Conservation (phyloP, 2,113 vertebrate genomes). For the Prunella fulvescens region DNA sequence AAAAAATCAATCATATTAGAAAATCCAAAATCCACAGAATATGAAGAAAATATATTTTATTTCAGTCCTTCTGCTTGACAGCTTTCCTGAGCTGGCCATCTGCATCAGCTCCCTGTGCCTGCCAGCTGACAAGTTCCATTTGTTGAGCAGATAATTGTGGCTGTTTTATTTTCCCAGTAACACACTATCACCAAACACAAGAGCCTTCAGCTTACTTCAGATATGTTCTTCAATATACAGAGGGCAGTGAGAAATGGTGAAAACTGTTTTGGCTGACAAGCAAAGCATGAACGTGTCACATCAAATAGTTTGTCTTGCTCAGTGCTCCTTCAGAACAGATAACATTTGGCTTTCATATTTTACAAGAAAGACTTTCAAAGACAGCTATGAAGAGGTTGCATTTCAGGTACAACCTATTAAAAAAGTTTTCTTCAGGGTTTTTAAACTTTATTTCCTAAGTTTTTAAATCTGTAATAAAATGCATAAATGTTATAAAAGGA, state of each 20-base stretch:
- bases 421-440: background rate
- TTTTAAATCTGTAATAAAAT: background rate
- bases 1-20: background rate
- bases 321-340: constrained; percentile 3
- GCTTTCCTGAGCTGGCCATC: constrained; percentile 45
- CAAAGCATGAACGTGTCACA: constrained; percentile 57
- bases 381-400: background rate
- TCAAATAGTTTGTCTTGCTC: constrained; percentile 43
- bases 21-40: background rate
- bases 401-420: background rate
- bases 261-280: constrained; percentile 53
- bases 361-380: background rate
- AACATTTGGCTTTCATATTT: constrained; percentile 21
- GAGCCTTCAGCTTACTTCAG: constrained; percentile 10
- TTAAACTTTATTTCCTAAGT: background rate
- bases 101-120: constrained; percentile 48
- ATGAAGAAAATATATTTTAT: background rate
- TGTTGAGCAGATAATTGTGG: constrained; percentile 62
- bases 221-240: constrained; percentile 34
- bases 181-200: constrained; percentile 44
- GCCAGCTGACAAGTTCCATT: constrained; percentile 57
- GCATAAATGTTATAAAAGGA: background rate
- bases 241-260: constrained; percentile 56
- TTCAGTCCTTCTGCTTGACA: constrained; percentile 23
- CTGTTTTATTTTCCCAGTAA: constrained; percentile 52